phyloP scores from a whole-genome alignment of 2,888 invertebrate species.

The Gymnosoma rotundatum region DNA sequence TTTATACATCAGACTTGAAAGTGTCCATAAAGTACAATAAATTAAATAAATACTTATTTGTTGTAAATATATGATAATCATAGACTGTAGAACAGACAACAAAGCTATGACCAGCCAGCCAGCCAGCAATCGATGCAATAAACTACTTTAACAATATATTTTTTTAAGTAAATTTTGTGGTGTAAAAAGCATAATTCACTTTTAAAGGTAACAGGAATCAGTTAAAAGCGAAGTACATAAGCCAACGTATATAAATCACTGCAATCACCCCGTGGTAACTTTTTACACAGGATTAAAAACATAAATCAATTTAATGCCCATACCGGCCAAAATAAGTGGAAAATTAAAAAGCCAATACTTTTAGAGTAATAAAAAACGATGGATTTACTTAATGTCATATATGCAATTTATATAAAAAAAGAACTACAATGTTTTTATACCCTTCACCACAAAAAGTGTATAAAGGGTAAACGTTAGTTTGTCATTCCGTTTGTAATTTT shows the following conservation, averaged over 20 bases:
- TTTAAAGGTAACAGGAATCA: slow-evolving; percentile 4
- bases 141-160: slow-evolving; percentile 31
- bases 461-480: too few relatives aligned
- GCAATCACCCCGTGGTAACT: slow-evolving; percentile 45
- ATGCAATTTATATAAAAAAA: neutral
- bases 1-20: slow-evolving; percentile 48
- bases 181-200: slow-evolving; percentile 10
- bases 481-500: too few relatives aligned
- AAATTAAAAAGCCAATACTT: neutral
- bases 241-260: slow-evolving; percentile 59
- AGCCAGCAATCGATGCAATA: slow-evolving; percentile 5
- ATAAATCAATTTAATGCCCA: slow-evolving; percentile 62
- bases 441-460: too few relatives aligned
- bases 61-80: slow-evolving; percentile 37
- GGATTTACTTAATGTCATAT: slow-evolving; percentile 26
- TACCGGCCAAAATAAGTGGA: slow-evolving; percentile 50
- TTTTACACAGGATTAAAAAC: slow-evolving; percentile 55
- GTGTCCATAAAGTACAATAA: slow-evolving; percentile 48
- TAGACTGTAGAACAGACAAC: neutral
- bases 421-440: too few relatives aligned
- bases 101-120: neutral
- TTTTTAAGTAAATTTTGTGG: slow-evolving; percentile 43
- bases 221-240: neutral
- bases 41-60: slow-evolving; percentile 15
- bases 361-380: neutral